Conservation (phyloP, 2,888 invertebrate genomes). For the Podabrus alpinus region DNA sequence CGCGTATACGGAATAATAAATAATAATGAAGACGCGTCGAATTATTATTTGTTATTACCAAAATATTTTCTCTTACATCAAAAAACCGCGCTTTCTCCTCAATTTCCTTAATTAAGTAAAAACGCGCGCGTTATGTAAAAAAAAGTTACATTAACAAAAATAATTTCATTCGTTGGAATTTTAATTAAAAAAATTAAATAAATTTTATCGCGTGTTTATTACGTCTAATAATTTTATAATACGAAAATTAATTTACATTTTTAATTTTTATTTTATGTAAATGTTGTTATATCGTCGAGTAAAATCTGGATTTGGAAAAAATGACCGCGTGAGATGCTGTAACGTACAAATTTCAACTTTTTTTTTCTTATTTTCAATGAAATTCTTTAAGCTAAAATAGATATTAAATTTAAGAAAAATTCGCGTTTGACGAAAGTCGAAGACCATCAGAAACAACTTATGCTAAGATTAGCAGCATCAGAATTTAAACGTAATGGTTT, state of each 20-base stretch:
- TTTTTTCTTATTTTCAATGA: neutral
- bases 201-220: neutral
- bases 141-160: neutral
- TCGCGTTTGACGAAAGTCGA: neutral
- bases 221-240: neutral
- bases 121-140: neutral
- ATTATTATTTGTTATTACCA: no score
- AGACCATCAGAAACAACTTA: neutral
- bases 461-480: neutral
- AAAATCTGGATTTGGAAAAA: neutral
- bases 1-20: neutral
- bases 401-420: neutral
- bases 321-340: neutral
- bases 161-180: neutral
- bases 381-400: neutral
- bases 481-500: neutral
- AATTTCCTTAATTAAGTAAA: neutral
- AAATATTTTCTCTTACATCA: neutral
- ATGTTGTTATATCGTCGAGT: neutral
- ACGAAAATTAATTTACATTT: neutral
- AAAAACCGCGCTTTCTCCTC: neutral
- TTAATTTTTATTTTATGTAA: neutral
- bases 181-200: neutral
- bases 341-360: no score
- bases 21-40: neutral